Evolutionary conservation across 2,888 invertebrate genomes (phyloP).

Genomic region (Scaptomyza flava): DNA sequence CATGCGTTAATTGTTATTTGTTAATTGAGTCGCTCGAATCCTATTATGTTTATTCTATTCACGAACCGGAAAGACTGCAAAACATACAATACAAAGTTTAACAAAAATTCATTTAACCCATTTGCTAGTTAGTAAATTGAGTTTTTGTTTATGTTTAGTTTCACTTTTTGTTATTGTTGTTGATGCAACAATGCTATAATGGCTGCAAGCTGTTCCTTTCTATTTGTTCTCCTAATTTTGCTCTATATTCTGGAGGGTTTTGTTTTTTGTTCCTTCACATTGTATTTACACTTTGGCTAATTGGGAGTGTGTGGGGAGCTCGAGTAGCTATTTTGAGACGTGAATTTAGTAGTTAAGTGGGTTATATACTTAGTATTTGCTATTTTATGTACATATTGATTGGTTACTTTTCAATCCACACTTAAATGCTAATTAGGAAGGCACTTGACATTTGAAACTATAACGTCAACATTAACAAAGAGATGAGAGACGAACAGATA

Average conservation of each 20-base stretch:
- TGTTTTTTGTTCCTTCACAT: conserved; percentile 3
- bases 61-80: conserved; percentile 28
- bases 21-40: conserved; percentile 39
- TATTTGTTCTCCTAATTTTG: conserved; percentile 19
- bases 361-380: conserved; percentile 11
- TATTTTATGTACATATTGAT: conserved; percentile 40
- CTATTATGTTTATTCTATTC: conserved; percentile 29
- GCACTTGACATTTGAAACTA: conserved; percentile 72
- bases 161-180: background rate
- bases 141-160: conserved; percentile 11
- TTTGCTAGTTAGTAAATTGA: conserved; percentile 27
- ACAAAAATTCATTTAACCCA: background rate
- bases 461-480: conserved; percentile 51
- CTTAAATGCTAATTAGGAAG: conserved; percentile 74
- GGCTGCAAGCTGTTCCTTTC: conserved; percentile 1
- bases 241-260: conserved; percentile 17
- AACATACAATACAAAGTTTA: background rate
- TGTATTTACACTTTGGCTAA: conserved; percentile 63
- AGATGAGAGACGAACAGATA: conserved; percentile 25
- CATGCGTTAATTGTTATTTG: conserved; percentile 39
- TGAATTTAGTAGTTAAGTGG: conserved; percentile 19
- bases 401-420: conserved; percentile 18
- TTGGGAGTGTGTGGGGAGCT: conserved; percentile 19
- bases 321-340: conserved; percentile 26
- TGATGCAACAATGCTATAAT: conserved; percentile 17